Conservation (phyloP, 2,888 invertebrate genomes). For the Polymixis flavicincta region DNA sequence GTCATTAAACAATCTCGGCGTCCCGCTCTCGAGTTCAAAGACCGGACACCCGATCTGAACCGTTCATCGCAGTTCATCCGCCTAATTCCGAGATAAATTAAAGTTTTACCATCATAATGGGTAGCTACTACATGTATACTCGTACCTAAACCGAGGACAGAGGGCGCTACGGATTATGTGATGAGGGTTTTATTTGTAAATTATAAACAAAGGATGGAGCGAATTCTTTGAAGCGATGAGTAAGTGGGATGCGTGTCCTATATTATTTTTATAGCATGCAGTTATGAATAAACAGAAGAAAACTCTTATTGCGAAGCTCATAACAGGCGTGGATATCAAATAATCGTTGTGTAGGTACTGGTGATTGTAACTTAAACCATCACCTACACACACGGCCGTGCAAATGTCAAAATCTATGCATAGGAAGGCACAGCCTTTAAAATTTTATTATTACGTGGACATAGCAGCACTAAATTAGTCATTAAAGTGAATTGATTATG, state of each 20-base stretch:
- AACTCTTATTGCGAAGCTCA: slow-evolving; percentile 11
- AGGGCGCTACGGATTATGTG: slow-evolving; percentile 35
- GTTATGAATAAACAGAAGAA: slow-evolving; percentile 50
- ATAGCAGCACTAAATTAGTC: slow-evolving; percentile 49
- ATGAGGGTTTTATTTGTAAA: slow-evolving; percentile 54
- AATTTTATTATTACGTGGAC: slow-evolving; percentile 55
- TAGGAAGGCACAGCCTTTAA: slow-evolving; percentile 23
- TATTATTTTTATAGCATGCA: slow-evolving; percentile 41
- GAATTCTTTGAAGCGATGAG: slow-evolving; percentile 73
- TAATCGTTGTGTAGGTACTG: not conserved
- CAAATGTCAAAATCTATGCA: not conserved
- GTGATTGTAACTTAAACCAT: not conserved
- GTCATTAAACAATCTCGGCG: slow-evolving; percentile 78
- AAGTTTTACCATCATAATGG: slow-evolving; percentile 33
- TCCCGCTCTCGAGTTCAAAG: slow-evolving; percentile 84
- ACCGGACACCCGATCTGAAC: slow-evolving; percentile 75
- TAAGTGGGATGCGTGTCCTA: slow-evolving; percentile 63
- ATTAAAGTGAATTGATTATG: slow-evolving; percentile 50
- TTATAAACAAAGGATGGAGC: slow-evolving; percentile 69
- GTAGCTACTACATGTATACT: slow-evolving; percentile 17
- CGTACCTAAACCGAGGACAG: slow-evolving; percentile 13
- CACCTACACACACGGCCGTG: not conserved
- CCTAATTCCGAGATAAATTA: slow-evolving; percentile 68
- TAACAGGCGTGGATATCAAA: not conserved
- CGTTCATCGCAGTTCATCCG: slow-evolving; percentile 76